Evolutionary conservation across 2,113 vertebrate genomes (phyloP), one percentile per base, ranked within the genome.

Genomic region (Amphilophus citrinellus): DNA sequence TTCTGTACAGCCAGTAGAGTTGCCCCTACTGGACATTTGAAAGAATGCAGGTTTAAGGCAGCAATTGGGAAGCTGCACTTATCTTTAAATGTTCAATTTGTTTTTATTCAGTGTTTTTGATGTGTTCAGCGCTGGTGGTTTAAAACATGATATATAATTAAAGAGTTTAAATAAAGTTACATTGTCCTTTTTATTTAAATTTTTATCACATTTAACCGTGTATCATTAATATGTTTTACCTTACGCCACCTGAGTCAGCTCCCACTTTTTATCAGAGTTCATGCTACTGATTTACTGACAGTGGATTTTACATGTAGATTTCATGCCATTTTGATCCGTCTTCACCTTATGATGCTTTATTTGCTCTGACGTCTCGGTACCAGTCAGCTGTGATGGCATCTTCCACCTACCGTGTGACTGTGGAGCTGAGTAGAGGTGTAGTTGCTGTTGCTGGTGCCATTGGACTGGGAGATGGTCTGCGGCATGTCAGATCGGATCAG

Each of bases 391-490:
- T 32, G 47, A 32, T 0, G 7, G 22, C 14, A 47, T 47, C 17
- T 17, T 61, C 62, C 77, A 68, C 86, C 44, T 97, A 98, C 97
- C 98, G 97, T 98, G 94, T 97, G 97, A 86, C 96, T 97, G 92
- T 96, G 97, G 15, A 96, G 96, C 62, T 97, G 97, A 14, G 97
- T 97, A 86, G 97, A 95, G 85, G 97, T 95, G 0, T 97, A 97
- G 85, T 96, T 93, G 75, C 96, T 92, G 66, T 95, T 92, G 90
- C 60, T 93, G 92, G 97, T 96, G 85, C 97, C 97, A 10, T 97
- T 97, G 79, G 97, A 95, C 44, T 97, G 97, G 62, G 95, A 91
- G 44, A 93, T 93, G 50, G 96, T 94, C 88, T 97, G 97, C 0
- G 96, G 96, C 0, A 96, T 96, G 87, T 98, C 97, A 0, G 96